A percentile compares a stretch with the other conserved stretches of the same genome.
Evolutionary conservation across 2,888 invertebrate genomes (phyloP).

Genomic region (Tetropium fuscum): DNA sequence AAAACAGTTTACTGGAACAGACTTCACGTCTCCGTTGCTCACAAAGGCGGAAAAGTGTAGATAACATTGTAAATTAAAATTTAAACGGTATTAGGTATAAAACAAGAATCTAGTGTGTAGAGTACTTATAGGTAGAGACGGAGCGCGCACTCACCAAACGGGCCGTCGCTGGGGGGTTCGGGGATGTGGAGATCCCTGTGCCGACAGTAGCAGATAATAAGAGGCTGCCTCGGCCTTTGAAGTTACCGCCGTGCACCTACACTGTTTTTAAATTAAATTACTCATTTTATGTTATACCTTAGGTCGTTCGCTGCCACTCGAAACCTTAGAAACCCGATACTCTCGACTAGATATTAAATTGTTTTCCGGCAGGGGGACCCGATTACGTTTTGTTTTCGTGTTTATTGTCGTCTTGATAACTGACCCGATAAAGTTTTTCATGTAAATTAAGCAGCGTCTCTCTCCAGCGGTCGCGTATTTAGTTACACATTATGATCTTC

Average conservation of each 20-base stretch:
- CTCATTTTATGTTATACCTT: conserved; percentile 60
- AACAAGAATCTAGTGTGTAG: conserved; percentile 5
- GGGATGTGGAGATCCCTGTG: conserved; percentile 44
- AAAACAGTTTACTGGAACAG: neutral
- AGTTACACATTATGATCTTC: conserved; percentile 16
- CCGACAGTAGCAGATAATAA: conserved; percentile 66
- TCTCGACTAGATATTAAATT: conserved; percentile 22
- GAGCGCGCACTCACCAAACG: conserved; percentile 12
- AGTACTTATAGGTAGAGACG: conserved; percentile 2
- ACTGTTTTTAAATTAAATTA: conserved; percentile 65
- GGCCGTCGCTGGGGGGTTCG: conserved; percentile 15
- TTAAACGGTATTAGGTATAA: conserved; percentile 5
- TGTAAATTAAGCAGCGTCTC: conserved; percentile 10
- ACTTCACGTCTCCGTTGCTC: neutral
- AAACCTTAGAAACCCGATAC: conserved; percentile 42
- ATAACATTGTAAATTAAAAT: conserved; percentile 16
- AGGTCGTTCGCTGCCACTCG: conserved; percentile 47
- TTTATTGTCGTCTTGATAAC: conserved; percentile 12
- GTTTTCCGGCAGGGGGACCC: conserved; percentile 21
- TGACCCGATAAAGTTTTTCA: conserved; percentile 14
- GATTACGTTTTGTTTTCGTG: conserved; percentile 12
- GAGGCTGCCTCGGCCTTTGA: conserved; percentile 63
- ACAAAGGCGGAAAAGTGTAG: neutral
- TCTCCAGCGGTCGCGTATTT: conserved; percentile 10
- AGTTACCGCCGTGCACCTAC: conserved; percentile 63